Conservation (phyloP, 2,888 invertebrate genomes). For the Lasioglossum lativentre region DNA sequence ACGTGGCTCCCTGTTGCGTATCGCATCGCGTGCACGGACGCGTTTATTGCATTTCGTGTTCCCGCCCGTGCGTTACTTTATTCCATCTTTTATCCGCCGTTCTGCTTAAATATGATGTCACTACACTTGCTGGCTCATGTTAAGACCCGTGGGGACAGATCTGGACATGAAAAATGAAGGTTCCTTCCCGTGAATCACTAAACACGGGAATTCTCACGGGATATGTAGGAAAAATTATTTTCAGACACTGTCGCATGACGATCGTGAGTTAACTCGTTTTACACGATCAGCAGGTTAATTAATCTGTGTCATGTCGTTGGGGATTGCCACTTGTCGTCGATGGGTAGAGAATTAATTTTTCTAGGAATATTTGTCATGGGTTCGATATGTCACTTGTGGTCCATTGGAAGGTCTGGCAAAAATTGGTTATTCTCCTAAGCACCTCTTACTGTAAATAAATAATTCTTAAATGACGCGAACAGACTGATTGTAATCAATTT, state of each 20-base stretch:
- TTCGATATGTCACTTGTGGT: background rate
- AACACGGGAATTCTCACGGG: background rate
- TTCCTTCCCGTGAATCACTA: background rate
- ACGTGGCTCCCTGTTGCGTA: constrained; percentile 31
- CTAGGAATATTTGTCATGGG: background rate
- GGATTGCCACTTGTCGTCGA: background rate
- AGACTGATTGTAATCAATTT: no score
- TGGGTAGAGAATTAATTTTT: background rate
- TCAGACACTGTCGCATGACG: background rate
- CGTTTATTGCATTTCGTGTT: background rate
- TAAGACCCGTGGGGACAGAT: background rate
- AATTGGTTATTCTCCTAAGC: no score
- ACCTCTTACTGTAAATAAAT: background rate
- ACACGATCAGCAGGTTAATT: background rate
- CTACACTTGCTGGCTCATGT: background rate
- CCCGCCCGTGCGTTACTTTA: background rate
- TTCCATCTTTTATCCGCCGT: background rate
- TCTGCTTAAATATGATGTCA: background rate
- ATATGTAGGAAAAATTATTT: background rate
- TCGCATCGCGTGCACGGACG: background rate
- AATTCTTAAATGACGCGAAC: background rate
- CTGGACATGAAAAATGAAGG: background rate
- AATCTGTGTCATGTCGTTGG: background rate
- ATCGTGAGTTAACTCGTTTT: background rate
- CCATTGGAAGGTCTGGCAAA: no score